Percentiles rank a stretch among this genome's conserved stretches.
Evolutionary conservation across 2,888 invertebrate species (phyloP).

Genomic region (Leucoptera coffeella): DNA sequence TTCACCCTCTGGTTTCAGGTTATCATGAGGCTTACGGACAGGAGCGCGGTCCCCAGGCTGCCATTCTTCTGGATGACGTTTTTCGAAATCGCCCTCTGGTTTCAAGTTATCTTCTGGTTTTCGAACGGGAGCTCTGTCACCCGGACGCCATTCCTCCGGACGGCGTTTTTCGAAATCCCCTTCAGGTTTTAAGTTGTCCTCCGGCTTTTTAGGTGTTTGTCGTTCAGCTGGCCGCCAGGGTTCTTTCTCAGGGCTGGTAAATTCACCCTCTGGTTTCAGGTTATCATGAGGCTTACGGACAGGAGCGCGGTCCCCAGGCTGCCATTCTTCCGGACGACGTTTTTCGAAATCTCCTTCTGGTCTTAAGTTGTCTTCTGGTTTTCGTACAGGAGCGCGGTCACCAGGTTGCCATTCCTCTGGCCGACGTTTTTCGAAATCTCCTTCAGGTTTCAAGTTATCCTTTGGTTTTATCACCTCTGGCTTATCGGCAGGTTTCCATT

Average conservation of each 20-base stretch:
- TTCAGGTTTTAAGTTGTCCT: slow-evolving; percentile 40
- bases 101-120: slow-evolving; percentile 17
- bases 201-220: slow-evolving; percentile 19
- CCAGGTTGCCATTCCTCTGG: slow-evolving; percentile 17
- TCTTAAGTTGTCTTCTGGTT: slow-evolving; percentile 42
- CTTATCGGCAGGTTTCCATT: slow-evolving; percentile 29
- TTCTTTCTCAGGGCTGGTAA: slow-evolving; percentile 24
- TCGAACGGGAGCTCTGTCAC: slow-evolving; percentile 16
- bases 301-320: slow-evolving; percentile 27
- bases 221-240: slow-evolving; percentile 33
- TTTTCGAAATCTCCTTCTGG: slow-evolving; percentile 37
- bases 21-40: slow-evolving; percentile 17
- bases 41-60: slow-evolving; percentile 16
- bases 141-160: slow-evolving; percentile 13
- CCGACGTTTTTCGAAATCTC: slow-evolving; percentile 29
- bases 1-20: slow-evolving; percentile 48
- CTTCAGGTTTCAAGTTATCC: slow-evolving; percentile 39
- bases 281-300: slow-evolving; percentile 44
- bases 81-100: slow-evolving; percentile 25
- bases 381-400: slow-evolving; percentile 18
- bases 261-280: slow-evolving; percentile 48
- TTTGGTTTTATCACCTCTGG: slow-evolving; percentile 20
- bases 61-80: slow-evolving; percentile 12
- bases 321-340: slow-evolving; percentile 34
- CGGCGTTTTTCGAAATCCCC: slow-evolving; percentile 43